A percentile compares a stretch with the other conserved stretches of the same genome.
These are phyloP conservation scores for Netta rufina DNA, from an alignment of 2,797 vertebrate species.

Conservation along the genomic window DNA sequence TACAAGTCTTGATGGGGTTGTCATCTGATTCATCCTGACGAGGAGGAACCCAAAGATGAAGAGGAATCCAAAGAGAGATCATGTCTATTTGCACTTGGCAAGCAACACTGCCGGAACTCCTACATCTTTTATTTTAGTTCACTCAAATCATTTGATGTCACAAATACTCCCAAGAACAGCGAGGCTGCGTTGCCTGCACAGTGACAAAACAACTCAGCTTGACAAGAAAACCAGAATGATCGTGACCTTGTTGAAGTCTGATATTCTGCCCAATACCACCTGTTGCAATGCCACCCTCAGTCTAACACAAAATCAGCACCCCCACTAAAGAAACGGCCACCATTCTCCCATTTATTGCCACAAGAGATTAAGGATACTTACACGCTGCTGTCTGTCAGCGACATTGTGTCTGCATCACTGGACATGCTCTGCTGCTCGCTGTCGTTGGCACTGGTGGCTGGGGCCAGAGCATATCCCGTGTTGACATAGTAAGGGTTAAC, in stretches of 20 bases:
- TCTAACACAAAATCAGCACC: background rate
- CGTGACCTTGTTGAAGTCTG: background rate
- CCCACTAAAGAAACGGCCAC: background rate
- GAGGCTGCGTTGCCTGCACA: background rate
- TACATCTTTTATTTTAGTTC: background rate
- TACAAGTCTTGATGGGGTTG: background rate
- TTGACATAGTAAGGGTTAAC: conserved; percentile 93
- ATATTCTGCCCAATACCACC: background rate
- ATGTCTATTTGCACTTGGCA: background rate
- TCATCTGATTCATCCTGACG: background rate
- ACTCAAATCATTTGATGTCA: background rate
- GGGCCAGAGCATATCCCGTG: conserved; percentile 89
- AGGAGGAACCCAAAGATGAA: background rate
- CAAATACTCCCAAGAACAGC: background rate
- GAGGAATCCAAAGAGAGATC: background rate
- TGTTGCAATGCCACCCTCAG: background rate
- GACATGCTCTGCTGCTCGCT: conserved; percentile 99
- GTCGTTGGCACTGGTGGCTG: conserved; percentile 94
- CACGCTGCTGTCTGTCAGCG: conserved; percentile 96
- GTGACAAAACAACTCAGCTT: background rate
- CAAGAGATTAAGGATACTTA: conserved; percentile 74
- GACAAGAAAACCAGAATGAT: background rate
- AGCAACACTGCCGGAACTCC: background rate
- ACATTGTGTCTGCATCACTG: conserved; percentile 95
- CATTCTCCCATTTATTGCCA: background rate